These are phyloP conservation scores for Anguilla japonica DNA, from an alignment of 2,113 vertebrate genomes.

Conservation along the genomic window DNA sequence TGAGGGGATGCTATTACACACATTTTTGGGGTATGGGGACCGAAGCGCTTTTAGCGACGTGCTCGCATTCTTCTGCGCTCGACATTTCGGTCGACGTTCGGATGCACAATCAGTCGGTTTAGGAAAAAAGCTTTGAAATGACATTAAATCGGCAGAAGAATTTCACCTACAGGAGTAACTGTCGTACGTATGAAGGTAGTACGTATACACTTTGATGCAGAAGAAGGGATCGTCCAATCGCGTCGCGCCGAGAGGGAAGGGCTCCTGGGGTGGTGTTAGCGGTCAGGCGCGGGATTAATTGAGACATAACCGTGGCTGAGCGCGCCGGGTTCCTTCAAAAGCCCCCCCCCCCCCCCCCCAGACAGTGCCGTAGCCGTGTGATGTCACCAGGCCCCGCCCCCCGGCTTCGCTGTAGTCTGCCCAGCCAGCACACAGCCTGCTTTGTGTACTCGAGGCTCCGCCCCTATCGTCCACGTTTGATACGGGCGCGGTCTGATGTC, in stretches of 20 bases:
- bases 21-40: not conserved
- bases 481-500: conserved; percentile 29
- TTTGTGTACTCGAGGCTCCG: conserved; percentile 70
- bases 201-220: no score
- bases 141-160: no score
- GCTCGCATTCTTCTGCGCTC: not conserved
- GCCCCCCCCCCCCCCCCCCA: conserved; percentile 22
- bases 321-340: conserved; percentile 25
- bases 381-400: conserved; percentile 39
- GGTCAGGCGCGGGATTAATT: conserved; percentile 15
- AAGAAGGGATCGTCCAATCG: no score
- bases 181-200: no score
- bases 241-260: no score
- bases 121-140: not conserved
- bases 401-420: conserved; percentile 89
- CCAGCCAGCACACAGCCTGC: conserved; percentile 85
- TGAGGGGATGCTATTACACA: no score
- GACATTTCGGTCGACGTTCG: not conserved
- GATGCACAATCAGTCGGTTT: not conserved
- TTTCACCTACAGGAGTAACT: no score
- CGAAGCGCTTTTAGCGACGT: not conserved
- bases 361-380: conserved; percentile 15
- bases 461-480: conserved; percentile 47
- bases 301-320: conserved; percentile 62
- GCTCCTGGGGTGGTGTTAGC: not conserved